phyloP scores from a whole-genome alignment of 2,888 invertebrate genomes.

The Koerneria pararmatus region DNA sequence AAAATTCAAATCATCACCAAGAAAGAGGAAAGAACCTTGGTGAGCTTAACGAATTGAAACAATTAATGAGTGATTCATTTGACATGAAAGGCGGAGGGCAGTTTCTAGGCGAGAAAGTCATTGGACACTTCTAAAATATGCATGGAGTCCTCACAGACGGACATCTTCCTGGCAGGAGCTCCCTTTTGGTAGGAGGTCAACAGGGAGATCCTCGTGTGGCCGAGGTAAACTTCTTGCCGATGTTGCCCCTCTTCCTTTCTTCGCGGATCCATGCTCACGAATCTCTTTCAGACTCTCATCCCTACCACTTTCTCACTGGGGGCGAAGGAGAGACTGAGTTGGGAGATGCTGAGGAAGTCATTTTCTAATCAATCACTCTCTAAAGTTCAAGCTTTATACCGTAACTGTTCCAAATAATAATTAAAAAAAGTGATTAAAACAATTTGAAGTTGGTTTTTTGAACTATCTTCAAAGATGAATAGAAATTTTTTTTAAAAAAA shows the following conservation, averaged over 20 bases:
- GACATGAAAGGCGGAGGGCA: too few relatives aligned
- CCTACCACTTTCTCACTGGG: constrained; percentile 19
- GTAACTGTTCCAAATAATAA: too few relatives aligned
- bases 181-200: constrained; percentile 14
- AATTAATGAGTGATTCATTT: too few relatives aligned
- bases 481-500: too few relatives aligned
- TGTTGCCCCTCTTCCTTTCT: constrained; percentile 7
- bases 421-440: too few relatives aligned
- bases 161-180: constrained; percentile 16
- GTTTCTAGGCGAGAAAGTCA: constrained; percentile 20
- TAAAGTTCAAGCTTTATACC: too few relatives aligned
- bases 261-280: constrained; percentile 15
- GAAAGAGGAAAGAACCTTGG: too few relatives aligned
- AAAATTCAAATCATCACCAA: too few relatives aligned
- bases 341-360: constrained; percentile 9
- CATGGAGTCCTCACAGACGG: constrained; percentile 18
- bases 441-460: too few relatives aligned
- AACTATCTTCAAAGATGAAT: too few relatives aligned
- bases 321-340: constrained; percentile 1
- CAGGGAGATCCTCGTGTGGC: constrained; percentile 15
- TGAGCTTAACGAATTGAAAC: too few relatives aligned
- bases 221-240: constrained; percentile 12
- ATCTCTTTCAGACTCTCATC: constrained; percentile 20
- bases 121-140: constrained; percentile 18
- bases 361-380: too few relatives aligned